Base-by-base conservation (phyloP, 2,113 vertebrate species). In the Oncorhynchus kisutch region DNA sequence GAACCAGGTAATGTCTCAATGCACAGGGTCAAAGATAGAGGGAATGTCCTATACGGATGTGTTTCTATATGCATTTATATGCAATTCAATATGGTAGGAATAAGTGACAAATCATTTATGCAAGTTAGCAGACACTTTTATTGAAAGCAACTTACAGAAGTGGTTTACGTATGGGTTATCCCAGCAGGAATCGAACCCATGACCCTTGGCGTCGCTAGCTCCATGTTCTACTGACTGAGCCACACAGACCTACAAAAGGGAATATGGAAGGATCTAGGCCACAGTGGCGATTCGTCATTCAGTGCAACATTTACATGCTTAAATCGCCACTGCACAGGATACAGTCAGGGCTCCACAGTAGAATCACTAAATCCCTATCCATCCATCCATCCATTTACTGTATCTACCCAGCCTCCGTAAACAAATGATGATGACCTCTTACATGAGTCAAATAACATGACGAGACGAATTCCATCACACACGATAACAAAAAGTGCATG, bases 401-500 rank as follows among this genome's bases (percentile, higher is more conserved):
- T 54, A 18, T 45, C 39, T 4, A 22, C 22, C 59, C 59, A 62
- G 59, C 59, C 59, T 31, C 16, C 75, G 45, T 78, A 72, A 51
- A 67, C 71, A 74, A 81, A 81, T 84, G 79, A 89, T 87, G 84
- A 48, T 2, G 73, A 84, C 74, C 66, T 66, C n/a, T 71, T 71
- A 71, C 60, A 70, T 3, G 2, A 76, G 87, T 87, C 86, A 91
- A 90, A 84, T 82, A 34, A 81, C 87, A 80, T 76, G 77, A 80
- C 79, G 86, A 82, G 75, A 70, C 62, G 75, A 77, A 78, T 74
- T 83, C 79, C 78, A 29, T 78, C 73, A 86, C 77, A 78, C 83
- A 82, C 72, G 72, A 81, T 25, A 84, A 88, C 86, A 89, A 84
- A 86, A 88, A 79, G 75, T 81, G 84, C 81, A 82, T 89, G 91